Conservation (phyloP, 2,797 vertebrate species). For the Muscicapa comitata region DNA sequence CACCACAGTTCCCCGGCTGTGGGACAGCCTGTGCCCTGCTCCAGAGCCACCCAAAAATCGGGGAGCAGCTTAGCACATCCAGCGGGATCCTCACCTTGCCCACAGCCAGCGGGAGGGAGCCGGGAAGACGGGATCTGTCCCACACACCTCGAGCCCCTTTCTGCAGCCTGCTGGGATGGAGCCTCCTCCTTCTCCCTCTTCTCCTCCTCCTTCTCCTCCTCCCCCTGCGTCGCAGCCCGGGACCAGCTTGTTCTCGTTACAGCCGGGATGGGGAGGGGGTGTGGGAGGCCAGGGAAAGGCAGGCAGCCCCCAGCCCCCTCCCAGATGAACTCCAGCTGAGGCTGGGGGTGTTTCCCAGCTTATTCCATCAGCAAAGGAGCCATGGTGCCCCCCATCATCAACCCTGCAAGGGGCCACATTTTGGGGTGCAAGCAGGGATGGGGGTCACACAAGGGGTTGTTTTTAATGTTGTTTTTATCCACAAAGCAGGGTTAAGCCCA, state of each 20-base stretch:
- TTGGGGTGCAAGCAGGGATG: not conserved
- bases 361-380: not conserved
- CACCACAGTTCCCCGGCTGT: rapidly evolving
- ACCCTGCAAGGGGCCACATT: rapidly evolving
- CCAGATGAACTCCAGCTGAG: not conserved
- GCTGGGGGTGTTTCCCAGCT: not conserved
- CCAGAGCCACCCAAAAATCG: not conserved
- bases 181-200: conserved; percentile 5
- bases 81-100: not conserved
- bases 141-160: not conserved
- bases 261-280: conserved; percentile 74
- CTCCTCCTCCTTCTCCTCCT: conserved; percentile 30
- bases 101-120: not conserved
- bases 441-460: not conserved
- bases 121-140: not conserved
- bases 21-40: not conserved
- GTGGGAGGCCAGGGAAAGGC: not conserved
- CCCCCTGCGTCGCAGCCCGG: conserved; percentile 22
- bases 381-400: not conserved
- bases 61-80: not conserved
- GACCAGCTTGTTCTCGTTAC: conserved; percentile 94
- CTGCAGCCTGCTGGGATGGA: conserved; percentile 16
- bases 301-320: not conserved
- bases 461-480: not conserved
- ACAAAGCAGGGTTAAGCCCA: rapidly evolving